Percentiles rank a stretch among this genome's conserved stretches.
Conservation (phyloP, 2,888 invertebrate genomes). For the Metallyticus violacea region DNA sequence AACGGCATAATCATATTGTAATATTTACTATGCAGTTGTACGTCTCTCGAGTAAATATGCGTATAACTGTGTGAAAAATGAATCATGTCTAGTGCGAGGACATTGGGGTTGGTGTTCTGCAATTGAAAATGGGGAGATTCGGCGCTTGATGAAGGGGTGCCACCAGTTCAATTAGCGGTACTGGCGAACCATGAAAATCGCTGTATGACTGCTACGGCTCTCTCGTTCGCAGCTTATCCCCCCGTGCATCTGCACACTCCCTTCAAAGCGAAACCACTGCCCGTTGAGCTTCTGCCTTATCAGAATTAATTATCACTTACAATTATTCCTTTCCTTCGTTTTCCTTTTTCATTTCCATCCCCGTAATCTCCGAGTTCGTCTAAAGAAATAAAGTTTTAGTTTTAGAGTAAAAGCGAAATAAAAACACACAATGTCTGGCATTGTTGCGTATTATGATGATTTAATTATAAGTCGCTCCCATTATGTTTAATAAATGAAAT, state of each 20-base stretch:
- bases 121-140: neutral
- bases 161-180: slow-evolving; percentile 29
- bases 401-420: neutral
- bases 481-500: too few species aligned
- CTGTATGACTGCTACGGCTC: slow-evolving; percentile 7
- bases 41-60: too few species aligned
- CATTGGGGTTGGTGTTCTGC: neutral
- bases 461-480: too few species aligned
- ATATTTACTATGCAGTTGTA: too few species aligned
- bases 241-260: neutral
- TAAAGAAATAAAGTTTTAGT: neutral
- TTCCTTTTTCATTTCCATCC: neutral
- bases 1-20: too few species aligned
- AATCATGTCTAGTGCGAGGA: too few species aligned
- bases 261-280: neutral
- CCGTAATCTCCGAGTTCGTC: neutral
- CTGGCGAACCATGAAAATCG: slow-evolving; percentile 29
- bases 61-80: too few species aligned
- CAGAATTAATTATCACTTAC: neutral
- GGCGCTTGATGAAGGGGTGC: neutral
- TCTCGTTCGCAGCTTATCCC: neutral
- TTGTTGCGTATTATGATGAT: too few species aligned
- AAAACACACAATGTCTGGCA: neutral
- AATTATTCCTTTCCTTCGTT: neutral
- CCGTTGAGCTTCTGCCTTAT: neutral